Evolutionary conservation across 2,113 vertebrate genomes (phyloP).

Genomic region (Mus musculus): GRCm39 chr7:48238501-48239000

Average conservation of each 20-base stretch:
- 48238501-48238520: no score
- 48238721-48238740: not conserved
- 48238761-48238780: not conserved
- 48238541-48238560: not conserved
- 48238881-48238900: no score
- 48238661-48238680: not conserved
- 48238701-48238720: not conserved
- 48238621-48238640: not conserved
- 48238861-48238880: no score
- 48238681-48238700: not conserved
- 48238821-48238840: no score
- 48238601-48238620: not conserved
- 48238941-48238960: no score
- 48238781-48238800: not conserved
- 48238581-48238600: not conserved
- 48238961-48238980: no score
- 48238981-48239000: no score
- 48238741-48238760: not conserved
- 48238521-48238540: not conserved
- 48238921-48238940: no score
- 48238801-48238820: no score
- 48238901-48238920: no score
- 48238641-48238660: not conserved
- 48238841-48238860: no score
- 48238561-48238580: not conserved